Evolutionary conservation across 2,797 vertebrate species (phyloP).

Genomic region (Nyctalus aviator): DNA sequence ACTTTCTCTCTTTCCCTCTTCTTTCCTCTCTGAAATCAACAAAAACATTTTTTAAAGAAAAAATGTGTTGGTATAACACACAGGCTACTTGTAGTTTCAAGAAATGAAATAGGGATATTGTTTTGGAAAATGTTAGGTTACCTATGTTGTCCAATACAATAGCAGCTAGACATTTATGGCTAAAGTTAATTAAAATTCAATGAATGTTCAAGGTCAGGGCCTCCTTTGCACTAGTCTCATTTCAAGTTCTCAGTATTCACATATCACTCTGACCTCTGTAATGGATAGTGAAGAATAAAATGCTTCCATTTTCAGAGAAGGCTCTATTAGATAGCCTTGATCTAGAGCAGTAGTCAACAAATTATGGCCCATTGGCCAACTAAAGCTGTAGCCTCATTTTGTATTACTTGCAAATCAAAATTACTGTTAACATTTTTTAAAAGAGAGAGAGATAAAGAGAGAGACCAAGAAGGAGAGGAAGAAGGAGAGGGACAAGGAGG

Average conservation of each 20-base stretch:
- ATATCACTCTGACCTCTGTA: neutral
- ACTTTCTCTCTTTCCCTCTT: no score
- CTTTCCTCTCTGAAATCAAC: no score
- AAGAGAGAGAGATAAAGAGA: neutral
- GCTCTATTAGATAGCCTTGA: neutral
- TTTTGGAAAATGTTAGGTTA: neutral
- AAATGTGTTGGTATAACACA: neutral
- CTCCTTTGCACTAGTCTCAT: neutral
- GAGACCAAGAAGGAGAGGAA: rapidly evolving
- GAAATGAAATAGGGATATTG: neutral
- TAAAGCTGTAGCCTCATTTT: neutral
- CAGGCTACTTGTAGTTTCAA: neutral
- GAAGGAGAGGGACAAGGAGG: rapidly evolving
- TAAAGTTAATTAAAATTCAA: constrained; percentile 25
- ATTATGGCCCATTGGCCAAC: neutral
- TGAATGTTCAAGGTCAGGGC: neutral
- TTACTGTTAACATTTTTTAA: neutral
- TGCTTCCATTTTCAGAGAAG: neutral
- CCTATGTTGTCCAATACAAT: neutral
- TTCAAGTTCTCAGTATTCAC: neutral
- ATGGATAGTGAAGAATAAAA: neutral
- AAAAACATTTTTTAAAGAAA: no score
- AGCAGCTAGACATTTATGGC: neutral
- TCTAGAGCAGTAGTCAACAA: neutral
- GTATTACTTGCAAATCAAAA: neutral